Evolutionary conservation across 2,888 invertebrate species (phyloP), one percentile per base, ranked within the genome.

Genomic region (Agonopterix arenella): DNA sequence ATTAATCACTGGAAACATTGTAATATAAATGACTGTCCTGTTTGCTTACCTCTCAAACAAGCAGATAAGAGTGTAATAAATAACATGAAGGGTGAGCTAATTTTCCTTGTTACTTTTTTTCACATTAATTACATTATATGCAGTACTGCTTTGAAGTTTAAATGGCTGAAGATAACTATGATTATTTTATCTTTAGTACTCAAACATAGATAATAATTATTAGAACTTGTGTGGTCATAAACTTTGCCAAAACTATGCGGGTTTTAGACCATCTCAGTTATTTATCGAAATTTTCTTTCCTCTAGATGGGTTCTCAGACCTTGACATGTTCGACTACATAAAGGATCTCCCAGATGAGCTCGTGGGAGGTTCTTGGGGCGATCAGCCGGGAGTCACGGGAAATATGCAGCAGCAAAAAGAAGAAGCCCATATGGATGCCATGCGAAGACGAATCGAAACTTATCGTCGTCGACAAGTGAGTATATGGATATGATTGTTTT

Each of bases 1-100:
- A 97, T 99, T 58, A 95, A 97, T 58, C 99, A 99, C 83, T 99
- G 99, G 98, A 99, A 98, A 85, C 97, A 98, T 76, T 99, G 99
- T 80, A 94, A 94, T 52, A 92, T 97, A 58, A 93, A 93, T 64
- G 99, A 99, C 86, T 99, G 99, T 88, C 98, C 98, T 4, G 98
- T 99, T 18, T 99, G 99, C 89, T 93, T 97, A 73, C 99, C 99
- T 1, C 91, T 99, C 57, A 98, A 99, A 74, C 96, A 97, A 83
- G 97, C 97, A 13, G 96, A 96, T 68, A 92, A 93, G 71, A 93
- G 93, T 18, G 3, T 18, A 77, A 91, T 62, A 45, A 76, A 76
- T 57, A 84, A 76, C 61, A 80, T 88, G 75, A 85, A 83, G 59
- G 82, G 88, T 88, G 55, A 80, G 79, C 45, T 43, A 13, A 11